Evolutionary conservation across 2,797 vertebrate species (phyloP).

Genomic region (Dendrocincla tyrannina): DNA sequence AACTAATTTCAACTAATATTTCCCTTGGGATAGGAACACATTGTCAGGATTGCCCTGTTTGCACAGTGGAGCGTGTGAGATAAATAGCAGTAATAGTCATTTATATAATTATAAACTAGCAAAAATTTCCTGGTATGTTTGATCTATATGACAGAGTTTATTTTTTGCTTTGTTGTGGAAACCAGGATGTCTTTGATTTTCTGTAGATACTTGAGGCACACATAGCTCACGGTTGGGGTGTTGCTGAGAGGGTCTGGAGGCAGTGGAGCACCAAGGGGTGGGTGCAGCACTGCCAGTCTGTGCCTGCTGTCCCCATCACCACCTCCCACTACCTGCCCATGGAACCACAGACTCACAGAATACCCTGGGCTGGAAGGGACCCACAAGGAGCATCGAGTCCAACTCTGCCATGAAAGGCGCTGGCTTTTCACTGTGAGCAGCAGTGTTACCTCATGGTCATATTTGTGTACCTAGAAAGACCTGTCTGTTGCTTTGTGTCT

Average conservation of each 20-base stretch:
- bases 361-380: not conserved
- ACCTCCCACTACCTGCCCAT: no score
- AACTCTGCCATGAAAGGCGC: not conserved
- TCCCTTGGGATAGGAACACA: constrained; percentile 33
- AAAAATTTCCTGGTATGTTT: not conserved
- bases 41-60: constrained; percentile 25
- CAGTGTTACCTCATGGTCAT: fast-evolving
- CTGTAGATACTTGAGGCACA: fast-evolving
- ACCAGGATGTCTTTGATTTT: not conserved
- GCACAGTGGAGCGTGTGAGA: not conserved
- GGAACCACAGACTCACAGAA: fast-evolving
- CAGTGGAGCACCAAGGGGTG: fast-evolving
- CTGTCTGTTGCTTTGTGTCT: not conserved
- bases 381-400: not conserved
- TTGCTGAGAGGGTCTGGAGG: not conserved
- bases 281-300: fast-evolving
- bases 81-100: not conserved
- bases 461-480: fast-evolving
- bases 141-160: not conserved
- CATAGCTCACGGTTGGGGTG: fast-evolving
- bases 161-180: not conserved
- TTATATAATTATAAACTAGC: not conserved
- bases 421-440: not conserved
- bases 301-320: not conserved
- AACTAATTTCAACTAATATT: constrained; percentile 34